These are phyloP conservation scores for Troides oblongomaculatus DNA, from an alignment of 2,888 invertebrate species.

Conservation along the genomic window DNA sequence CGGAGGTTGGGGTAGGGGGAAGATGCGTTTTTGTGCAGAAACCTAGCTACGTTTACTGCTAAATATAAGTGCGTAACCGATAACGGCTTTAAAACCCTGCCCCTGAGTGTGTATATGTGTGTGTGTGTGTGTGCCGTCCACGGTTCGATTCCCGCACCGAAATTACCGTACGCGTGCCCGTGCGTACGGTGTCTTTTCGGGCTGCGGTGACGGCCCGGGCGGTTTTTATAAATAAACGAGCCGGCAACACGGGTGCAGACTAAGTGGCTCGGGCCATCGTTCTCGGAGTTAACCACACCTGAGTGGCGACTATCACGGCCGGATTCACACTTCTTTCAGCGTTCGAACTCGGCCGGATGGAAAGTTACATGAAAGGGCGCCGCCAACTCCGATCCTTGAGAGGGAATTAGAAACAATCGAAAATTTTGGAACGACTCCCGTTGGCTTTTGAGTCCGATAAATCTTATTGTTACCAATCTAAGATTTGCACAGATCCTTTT, in stretches of 20 bases:
- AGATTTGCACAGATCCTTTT: too few species aligned
- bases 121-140: constrained; percentile 36
- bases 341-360: constrained; percentile 66
- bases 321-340: constrained; percentile 73
- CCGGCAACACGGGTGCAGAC: constrained; percentile 66
- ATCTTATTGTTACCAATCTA: background rate
- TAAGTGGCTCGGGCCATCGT: constrained; percentile 64
- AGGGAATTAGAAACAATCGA: constrained; percentile 16
- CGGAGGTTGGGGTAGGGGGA: constrained; percentile 58
- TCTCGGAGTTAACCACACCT: constrained; percentile 65
- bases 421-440: constrained; percentile 18
- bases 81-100: constrained; percentile 40
- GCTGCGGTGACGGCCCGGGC: constrained; percentile 43
- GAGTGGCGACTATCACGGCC: constrained; percentile 67
- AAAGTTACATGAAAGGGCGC: constrained; percentile 73
- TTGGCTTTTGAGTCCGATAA: constrained; percentile 2
- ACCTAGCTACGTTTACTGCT: constrained; percentile 67
- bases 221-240: constrained; percentile 56
- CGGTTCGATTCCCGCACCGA: constrained; percentile 35
- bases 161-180: constrained; percentile 16
- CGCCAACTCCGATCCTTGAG: constrained; percentile 52
- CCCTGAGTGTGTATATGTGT: constrained; percentile 34
- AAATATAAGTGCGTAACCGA: constrained; percentile 75
- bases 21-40: constrained; percentile 79
- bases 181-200: constrained; percentile 21